Evolutionary conservation across 2,797 vertebrate genomes (phyloP), one percentile per base, ranked within the genome.

Genomic region (Anabacerthia variegaticeps): DNA sequence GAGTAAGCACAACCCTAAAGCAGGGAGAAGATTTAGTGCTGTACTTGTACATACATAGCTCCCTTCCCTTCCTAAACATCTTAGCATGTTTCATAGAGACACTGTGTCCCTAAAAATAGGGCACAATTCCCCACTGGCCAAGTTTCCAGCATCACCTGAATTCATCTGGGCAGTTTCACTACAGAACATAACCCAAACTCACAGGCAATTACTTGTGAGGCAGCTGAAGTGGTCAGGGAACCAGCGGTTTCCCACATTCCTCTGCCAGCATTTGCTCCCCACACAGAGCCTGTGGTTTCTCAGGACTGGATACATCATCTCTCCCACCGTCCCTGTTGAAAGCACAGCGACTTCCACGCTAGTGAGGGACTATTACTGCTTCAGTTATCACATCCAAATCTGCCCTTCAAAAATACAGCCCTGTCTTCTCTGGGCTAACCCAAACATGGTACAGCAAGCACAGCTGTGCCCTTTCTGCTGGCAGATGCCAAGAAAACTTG

Each of bases 81-180:
- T 10, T 4, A 41, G 52, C 9, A 32, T 21, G 20, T 56, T 66
- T 79, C 67, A 39, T 36, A 55, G 56, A 52, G 6, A 39, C 17
- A 13, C 27, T 0, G 1, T 4, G 2, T 7, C 61, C 73, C 43
- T 9, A 46, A 49, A 79, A 76, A n/a, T 0, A 32, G 41, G 23
- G 7, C 46, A 58, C 12, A 58, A n/a, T 51, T 79, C 49, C 27
- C 52, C 32, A 8, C 0, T 15, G 22, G 14, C 36, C 44, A 48
- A 18, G 14, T 30, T 61, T 66, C 34, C 67, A 85, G 9, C 28
- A 62, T 21, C 22, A 37, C 28, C 36, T 54, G 26, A 81, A 52
- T 55, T 65, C 10, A 44, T n/a, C 41, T 36, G 23, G 75, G 44
- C 12, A 51, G 27, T 46, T 63, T 43, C 59, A 65, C 26, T 49